Percentiles rank a stretch among this genome's conserved stretches.
Conservation (phyloP, 1,140 invertebrate genomes). For the Drosophila kepulauana region DNA sequence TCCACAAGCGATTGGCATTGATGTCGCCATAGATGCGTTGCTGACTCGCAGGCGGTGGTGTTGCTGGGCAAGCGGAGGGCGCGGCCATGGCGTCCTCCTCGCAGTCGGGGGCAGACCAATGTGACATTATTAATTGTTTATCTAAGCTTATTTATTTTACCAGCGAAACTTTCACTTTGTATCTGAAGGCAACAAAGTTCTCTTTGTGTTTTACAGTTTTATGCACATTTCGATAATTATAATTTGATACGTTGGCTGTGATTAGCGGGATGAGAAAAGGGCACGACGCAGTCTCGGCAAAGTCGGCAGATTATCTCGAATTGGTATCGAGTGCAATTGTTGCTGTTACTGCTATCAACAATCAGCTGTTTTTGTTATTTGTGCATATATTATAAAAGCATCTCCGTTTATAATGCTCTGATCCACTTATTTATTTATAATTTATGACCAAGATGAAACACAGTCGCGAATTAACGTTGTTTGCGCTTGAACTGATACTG, state of each 20-base stretch:
- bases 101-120: conserved; percentile 63
- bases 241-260: conserved; percentile 4
- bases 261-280: background rate
- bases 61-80: conserved; percentile 23
- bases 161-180: conserved; percentile 33
- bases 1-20: conserved; percentile 85
- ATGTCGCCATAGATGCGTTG: conserved; percentile 59
- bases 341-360: conserved; percentile 32
- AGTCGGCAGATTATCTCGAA: conserved; percentile 1
- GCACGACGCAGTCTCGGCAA: conserved; percentile 16
- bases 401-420: conserved; percentile 2
- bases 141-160: background rate
- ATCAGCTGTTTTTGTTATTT: conserved; percentile 24
- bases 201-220: conserved; percentile 28
- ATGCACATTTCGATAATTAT: conserved; percentile 21
- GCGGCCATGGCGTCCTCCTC: conserved; percentile 58
- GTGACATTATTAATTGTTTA: conserved; percentile 56
- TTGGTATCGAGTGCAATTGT: conserved; percentile 16
- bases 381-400: conserved; percentile 6
- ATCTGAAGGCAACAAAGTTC: conserved; percentile 21
- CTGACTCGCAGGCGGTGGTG: background rate
- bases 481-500: conserved; percentile 27
- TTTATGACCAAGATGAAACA: conserved; percentile 13
- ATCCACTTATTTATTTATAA: conserved; percentile 15
- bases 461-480: conserved; percentile 28